Base-by-base conservation (phyloP, 2,113 vertebrate species). In the Indicator maculatus region DNA sequence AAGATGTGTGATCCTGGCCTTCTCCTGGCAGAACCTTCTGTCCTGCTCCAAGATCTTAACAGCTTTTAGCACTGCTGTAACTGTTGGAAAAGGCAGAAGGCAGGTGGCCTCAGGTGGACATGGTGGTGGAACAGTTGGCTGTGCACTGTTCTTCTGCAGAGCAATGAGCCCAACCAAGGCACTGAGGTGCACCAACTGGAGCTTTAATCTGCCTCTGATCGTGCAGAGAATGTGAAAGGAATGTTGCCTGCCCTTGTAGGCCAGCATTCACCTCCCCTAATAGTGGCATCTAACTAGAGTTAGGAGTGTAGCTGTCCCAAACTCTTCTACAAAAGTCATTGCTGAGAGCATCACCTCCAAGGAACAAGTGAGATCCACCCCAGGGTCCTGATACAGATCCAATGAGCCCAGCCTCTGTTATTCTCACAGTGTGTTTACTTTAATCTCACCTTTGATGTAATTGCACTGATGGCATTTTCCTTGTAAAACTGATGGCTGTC, bases 401-500 rank as follows among this genome's bases (percentile, higher is more conserved):
- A 56, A 10, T 45, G 30, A 89, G 70, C 55, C 55, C 74, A 65
- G 16, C 9, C 27, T 60, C 31, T 44, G 1, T 66, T 78, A 31
- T 30, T 59, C 38, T 88, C 61, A 52, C 17, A 4, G 20, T 27
- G 26, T 77, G 50, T 91, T 79, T 85, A 30, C 88, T 71, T 66
- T 82, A 61, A 20, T 44, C 50, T 87, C 45, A 69, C 36, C n/a
- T 61, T 52, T 53, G 65, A 61, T 63, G 36, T 59, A 61, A 69
- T 69, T 33, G 27, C 53, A 33, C 8, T 60, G 83, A 82, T 88
- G 30, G 76, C 59, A 79, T 64, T 31, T 59, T 66, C 24, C 79
- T 90, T 92, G 83, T 90, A 60, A 52, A 88, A 84, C 33, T 65
- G 74, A 60, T 89, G 66, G 75, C 78, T 58, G 52, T 70, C 19